A percentile compares a stretch with the other conserved stretches of the same genome.
Evolutionary conservation across 2,113 vertebrate species (phyloP).

Genomic region (Seriola aureovittata): DNA sequence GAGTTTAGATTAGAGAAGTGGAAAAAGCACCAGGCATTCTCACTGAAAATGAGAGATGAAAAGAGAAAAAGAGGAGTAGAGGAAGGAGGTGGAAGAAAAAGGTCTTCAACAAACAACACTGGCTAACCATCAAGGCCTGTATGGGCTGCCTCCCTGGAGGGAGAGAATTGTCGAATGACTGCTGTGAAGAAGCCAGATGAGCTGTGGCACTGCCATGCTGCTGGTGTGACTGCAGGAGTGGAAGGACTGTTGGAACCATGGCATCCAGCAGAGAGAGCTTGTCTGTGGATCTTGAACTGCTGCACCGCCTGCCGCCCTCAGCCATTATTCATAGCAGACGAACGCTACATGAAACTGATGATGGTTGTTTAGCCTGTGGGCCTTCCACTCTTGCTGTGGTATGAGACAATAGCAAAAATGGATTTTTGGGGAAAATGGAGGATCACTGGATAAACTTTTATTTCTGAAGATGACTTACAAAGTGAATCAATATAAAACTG

Average conservation of each 20-base stretch:
- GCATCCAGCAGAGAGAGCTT: conserved; percentile 69
- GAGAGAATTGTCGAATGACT: conserved; percentile 61
- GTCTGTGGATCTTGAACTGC: conserved; percentile 68
- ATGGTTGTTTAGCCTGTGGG: conserved; percentile 77
- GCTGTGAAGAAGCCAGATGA: conserved; percentile 68
- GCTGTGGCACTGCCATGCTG: conserved; percentile 57
- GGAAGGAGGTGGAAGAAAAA: conserved; percentile 51
- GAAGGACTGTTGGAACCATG: conserved; percentile 52
- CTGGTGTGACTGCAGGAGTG: conserved; percentile 65
- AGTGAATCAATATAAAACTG: conserved; percentile 49
- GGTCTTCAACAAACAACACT: conserved; percentile 62
- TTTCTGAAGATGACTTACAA: conserved; percentile 40
- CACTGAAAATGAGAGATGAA: conserved; percentile 55
- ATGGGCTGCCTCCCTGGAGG: conserved; percentile 63
- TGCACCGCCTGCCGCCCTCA: conserved; percentile 60
- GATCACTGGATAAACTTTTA: conserved; percentile 44
- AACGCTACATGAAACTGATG: conserved; percentile 71
- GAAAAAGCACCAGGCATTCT: conserved; percentile 64
- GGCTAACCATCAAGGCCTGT: conserved; percentile 66
- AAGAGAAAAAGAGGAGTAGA: conserved; percentile 55
- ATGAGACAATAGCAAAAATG: conserved; percentile 60
- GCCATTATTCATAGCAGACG: conserved; percentile 74
- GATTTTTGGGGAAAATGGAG: conserved; percentile 52
- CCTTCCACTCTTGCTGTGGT: conserved; percentile 51
- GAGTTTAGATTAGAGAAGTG: conserved; percentile 76